Percentiles rank a stretch among this genome's conserved stretches.
Evolutionary conservation across 2,888 invertebrate genomes (phyloP).

Genomic region (Ormia ochracea): DNA sequence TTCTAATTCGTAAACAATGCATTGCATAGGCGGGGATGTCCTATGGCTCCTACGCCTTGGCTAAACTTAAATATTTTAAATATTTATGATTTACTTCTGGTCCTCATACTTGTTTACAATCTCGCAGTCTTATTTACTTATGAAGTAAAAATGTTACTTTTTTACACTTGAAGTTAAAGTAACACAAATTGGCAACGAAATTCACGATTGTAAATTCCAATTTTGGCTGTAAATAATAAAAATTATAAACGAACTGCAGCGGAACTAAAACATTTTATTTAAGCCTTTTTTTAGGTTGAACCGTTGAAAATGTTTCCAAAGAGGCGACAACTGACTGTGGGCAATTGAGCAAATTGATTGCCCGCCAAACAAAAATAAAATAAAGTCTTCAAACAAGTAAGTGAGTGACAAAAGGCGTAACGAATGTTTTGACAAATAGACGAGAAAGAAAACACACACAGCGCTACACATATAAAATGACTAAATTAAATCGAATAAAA

Average conservation of each 20-base stretch:
- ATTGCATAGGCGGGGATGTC: too few species aligned
- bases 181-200: background rate
- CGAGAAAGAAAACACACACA: constrained; percentile 55
- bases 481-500: constrained; percentile 64
- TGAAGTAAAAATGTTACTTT: background rate
- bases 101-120: too few species aligned
- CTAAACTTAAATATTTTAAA: too few species aligned
- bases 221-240: background rate
- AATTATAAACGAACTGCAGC: background rate
- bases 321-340: constrained; percentile 46
- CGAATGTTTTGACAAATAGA: constrained; percentile 64
- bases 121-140: background rate
- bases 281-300: constrained; percentile 45
- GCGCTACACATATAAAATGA: constrained; percentile 44
- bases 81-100: too few species aligned
- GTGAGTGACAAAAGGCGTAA: constrained; percentile 63
- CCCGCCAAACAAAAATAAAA: constrained; percentile 20
- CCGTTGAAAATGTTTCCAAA: constrained; percentile 33
- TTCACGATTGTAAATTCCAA: background rate
- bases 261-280: constrained; percentile 22
- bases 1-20: too few species aligned
- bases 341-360: constrained; percentile 61
- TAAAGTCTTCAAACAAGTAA: constrained; percentile 9
- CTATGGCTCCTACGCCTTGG: too few species aligned
- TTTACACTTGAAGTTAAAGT: background rate